Conservation (phyloP, 2,113 vertebrate species). For the Lates calcarifer region DNA sequence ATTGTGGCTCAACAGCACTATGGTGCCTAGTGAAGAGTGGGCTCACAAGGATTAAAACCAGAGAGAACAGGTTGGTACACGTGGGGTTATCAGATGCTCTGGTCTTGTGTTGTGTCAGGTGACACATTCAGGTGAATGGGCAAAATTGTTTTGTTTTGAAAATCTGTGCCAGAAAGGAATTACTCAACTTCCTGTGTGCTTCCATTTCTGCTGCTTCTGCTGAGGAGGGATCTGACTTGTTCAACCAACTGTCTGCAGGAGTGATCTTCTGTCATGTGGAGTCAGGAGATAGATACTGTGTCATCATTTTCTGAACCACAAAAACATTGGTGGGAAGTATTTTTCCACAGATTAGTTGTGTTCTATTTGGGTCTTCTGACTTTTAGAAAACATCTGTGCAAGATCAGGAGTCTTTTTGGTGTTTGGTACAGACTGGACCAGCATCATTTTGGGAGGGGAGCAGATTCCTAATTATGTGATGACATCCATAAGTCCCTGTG, state of each 20-base stretch:
- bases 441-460: not conserved
- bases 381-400: not conserved
- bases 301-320: not conserved
- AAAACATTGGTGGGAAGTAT: not conserved
- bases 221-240: not conserved
- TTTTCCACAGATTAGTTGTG: too few species aligned
- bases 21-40: not conserved
- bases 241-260: not conserved
- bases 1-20: not conserved
- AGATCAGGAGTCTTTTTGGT: too few species aligned
- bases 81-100: not conserved
- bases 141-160: not conserved
- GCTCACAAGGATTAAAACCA: not conserved
- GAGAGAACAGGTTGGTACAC: slow-evolving; percentile 15
- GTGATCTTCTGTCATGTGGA: not conserved
- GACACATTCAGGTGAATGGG: not conserved
- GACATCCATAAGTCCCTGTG: too few species aligned
- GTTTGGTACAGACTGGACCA: not conserved
- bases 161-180: not conserved
- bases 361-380: not conserved
- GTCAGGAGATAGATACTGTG: not conserved
- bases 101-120: not conserved
- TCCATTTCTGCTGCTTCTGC: not conserved
- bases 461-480: not conserved
- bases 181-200: not conserved